Base-by-base conservation (phyloP, 2,888 invertebrate genomes). In the Trachelus stipa region DNA sequence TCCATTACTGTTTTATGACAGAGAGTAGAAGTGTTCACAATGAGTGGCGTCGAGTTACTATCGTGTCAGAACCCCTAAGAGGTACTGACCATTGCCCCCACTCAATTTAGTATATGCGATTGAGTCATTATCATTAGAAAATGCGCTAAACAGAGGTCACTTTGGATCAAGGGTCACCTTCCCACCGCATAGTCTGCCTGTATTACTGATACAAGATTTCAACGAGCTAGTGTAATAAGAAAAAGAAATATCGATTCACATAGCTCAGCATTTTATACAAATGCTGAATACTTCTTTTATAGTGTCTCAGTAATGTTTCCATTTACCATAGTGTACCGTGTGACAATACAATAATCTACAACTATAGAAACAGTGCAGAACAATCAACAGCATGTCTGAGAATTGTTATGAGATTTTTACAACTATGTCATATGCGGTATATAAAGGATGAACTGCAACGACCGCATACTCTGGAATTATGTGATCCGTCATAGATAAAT, bases 161-260 rank as follows among this genome's bases (percentile, higher is more conserved):
- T 34, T 78, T 68, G 77, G 80, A 80, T 81, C 82, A 82, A 80
- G 82, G 83, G 83, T 81, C 82, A 83, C 74, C 77, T 74, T 73
- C 69, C 74, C 71, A 77, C 80, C 77, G 78, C 77, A 75, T 74
- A 68, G 71, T 75, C n/a, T 68, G 71, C 68, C 80, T 76, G 68
- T 75, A 69, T 73, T 76, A 74, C 34, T 69, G 76, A 80, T 81
- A 79, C 73, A 73, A 79, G 40, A 78, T 77, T 73, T 78, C 68
- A 34, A 33, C 34, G 34, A 23, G 2, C 9, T 56, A 56, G 56
- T 6, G 33, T 75, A 40, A 73, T 75, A 76, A 75, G 12, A 4
- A n/a, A 30, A 68, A 30, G 68, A 34, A 11, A 34, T 68, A 76
- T 73, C 23, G 23, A 56, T 56, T 56, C 23, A 56, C 56, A 23